These are phyloP conservation scores for Gymnarchus niloticus DNA, from an alignment of 2,113 vertebrate species.

Conservation along the genomic window DNA sequence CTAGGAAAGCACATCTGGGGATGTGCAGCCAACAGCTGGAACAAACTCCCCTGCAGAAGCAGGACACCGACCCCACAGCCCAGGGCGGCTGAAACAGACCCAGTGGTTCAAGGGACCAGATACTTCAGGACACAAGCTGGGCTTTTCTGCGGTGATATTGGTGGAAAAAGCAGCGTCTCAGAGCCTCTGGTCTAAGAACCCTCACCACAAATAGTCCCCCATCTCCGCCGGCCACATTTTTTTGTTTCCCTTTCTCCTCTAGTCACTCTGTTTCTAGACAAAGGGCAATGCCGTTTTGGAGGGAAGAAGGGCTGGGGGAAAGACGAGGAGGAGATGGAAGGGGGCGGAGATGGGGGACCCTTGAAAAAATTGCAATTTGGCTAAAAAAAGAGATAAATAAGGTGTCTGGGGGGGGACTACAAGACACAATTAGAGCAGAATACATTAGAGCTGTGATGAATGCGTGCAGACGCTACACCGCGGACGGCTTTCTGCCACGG, in stretches of 20 bases:
- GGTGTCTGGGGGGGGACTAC: slow-evolving; percentile 21
- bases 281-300: slow-evolving; percentile 4
- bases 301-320: neutral
- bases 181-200: slow-evolving; percentile 22
- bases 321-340: neutral
- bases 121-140: neutral
- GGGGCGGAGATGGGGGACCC: neutral
- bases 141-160: neutral
- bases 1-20: neutral
- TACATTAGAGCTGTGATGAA: slow-evolving; percentile 31
- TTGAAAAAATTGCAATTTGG: slow-evolving; percentile 24
- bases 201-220: neutral
- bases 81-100: neutral
- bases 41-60: neutral
- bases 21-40: neutral
- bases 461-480: slow-evolving; percentile 11
- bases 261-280: slow-evolving; percentile 11
- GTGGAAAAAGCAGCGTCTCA: neutral
- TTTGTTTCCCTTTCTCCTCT: slow-evolving; percentile 7
- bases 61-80: neutral
- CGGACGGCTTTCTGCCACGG: neutral
- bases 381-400: slow-evolving; percentile 31
- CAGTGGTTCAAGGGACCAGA: neutral
- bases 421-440: slow-evolving; percentile 37
- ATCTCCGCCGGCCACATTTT: neutral